Percentiles rank a stretch among this genome's conserved stretches.
Conservation (phyloP, 2,797 vertebrate genomes). For the Cyprinodon diabolis region DNA sequence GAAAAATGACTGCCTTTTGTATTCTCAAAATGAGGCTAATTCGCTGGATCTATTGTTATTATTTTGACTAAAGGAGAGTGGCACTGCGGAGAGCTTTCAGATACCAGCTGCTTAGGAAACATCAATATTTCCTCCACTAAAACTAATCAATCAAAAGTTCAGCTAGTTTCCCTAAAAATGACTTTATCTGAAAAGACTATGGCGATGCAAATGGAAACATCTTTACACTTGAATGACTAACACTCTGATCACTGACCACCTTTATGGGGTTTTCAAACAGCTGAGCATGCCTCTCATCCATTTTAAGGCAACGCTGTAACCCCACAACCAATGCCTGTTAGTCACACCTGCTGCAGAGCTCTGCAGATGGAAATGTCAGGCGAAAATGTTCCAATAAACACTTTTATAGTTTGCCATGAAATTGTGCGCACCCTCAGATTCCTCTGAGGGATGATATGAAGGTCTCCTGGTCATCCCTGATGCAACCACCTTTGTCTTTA, state of each 20-base stretch:
- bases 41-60: conserved; percentile 34
- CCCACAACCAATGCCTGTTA: background rate
- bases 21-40: conserved; percentile 53
- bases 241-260: conserved; percentile 6
- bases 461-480: conserved; percentile 12
- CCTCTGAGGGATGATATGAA: background rate
- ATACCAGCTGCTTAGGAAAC: conserved; percentile 29
- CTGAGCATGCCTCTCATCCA: conserved; percentile 8
- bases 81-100: conserved; percentile 23
- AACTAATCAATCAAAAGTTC: conserved; percentile 56
- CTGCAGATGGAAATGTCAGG: background rate
- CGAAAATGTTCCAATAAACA: conserved; percentile 12
- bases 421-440: background rate
- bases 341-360: background rate
- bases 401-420: background rate
- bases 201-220: background rate
- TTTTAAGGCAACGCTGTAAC: background rate
- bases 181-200: conserved; percentile 5
- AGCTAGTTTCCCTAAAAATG: conserved; percentile 29
- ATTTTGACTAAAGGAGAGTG: conserved; percentile 27
- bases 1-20: conserved; percentile 33
- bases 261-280: background rate
- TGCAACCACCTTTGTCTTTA: conserved; percentile 11
- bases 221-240: conserved; percentile 27
- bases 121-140: conserved; percentile 47